Percentiles rank a stretch among this genome's conserved stretches.
Conservation (phyloP, 2,888 invertebrate species). For the Lasioglossum morio region DNA sequence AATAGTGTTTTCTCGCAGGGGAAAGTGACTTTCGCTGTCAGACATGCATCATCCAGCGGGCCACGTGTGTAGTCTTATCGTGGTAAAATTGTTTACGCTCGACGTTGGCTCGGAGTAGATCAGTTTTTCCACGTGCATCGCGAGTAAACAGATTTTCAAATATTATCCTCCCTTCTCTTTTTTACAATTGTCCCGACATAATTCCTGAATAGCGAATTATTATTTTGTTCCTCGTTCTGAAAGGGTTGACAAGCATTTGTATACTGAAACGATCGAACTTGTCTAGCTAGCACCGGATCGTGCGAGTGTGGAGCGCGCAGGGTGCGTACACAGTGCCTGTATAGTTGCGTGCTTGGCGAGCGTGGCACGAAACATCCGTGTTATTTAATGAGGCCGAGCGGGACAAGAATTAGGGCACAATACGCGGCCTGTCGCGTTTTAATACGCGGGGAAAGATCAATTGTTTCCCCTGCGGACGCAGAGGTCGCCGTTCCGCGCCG, state of each 20-base stretch:
- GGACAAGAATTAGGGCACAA: slow-evolving; percentile 50
- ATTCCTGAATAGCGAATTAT: not conserved
- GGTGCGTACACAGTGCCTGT: not conserved
- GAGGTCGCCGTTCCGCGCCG: not conserved
- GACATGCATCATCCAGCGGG: not conserved
- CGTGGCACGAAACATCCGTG: slow-evolving; percentile 45
- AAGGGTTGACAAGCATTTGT: not conserved
- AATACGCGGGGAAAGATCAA: slow-evolving; percentile 52
- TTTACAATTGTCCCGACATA: too few species aligned
- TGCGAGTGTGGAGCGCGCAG: slow-evolving; percentile 24
- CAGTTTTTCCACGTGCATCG: not conserved
- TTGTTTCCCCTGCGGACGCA: slow-evolving; percentile 45
- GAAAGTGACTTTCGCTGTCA: slow-evolving; percentile 11
- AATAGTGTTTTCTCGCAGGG: too few species aligned
- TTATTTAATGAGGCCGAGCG: slow-evolving; percentile 47
- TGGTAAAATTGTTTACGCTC: not conserved
- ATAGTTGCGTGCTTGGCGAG: slow-evolving; percentile 34
- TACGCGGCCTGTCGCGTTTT: slow-evolving; percentile 47
- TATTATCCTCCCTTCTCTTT: rapidly evolving
- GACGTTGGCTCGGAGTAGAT: not conserved
- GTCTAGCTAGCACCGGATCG: slow-evolving; percentile 30
- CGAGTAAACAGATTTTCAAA: not conserved
- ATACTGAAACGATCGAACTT: not conserved
- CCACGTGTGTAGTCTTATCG: not conserved
- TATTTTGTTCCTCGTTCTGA: not conserved